Conservation (phyloP, 2,113 vertebrate genomes). For the Chamaea fasciata region DNA sequence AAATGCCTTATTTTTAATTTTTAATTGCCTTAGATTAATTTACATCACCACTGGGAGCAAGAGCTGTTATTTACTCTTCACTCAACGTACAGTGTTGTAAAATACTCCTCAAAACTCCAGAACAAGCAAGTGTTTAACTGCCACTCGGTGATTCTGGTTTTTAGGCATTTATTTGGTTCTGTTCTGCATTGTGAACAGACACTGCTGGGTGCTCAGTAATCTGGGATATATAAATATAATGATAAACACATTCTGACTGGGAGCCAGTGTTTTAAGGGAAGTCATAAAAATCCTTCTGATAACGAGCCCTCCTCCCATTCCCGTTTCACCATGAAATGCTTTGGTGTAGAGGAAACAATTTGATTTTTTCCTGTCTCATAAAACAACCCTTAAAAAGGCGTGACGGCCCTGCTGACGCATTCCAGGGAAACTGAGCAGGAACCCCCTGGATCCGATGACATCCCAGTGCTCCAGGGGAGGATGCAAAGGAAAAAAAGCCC, state of each 20-base stretch:
- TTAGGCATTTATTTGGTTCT: background rate
- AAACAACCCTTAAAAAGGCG: conserved; percentile 38
- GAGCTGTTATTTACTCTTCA: background rate
- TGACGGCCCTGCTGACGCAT: conserved; percentile 24
- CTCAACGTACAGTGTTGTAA: background rate
- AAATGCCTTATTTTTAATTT: background rate
- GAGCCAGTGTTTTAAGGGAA: conserved; percentile 62
- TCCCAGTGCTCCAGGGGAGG: background rate
- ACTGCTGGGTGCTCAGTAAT: background rate
- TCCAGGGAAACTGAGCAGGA: background rate
- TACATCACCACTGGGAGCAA: background rate
- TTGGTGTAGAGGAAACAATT: conserved; percentile 69
- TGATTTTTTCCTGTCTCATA: conserved; percentile 62
- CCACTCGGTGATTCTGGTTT: background rate
- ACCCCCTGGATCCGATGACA: background rate
- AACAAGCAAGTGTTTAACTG: background rate
- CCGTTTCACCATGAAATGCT: conserved; percentile 10
- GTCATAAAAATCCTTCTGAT: conserved; percentile 63
- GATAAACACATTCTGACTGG: background rate
- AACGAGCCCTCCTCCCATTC: conserved; percentile 50
- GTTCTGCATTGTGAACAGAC: background rate
- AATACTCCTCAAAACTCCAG: background rate
- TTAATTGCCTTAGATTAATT: background rate
- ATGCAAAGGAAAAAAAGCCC: background rate
- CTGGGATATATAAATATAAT: background rate